These are phyloP conservation scores for Drosophila mauritiana DNA, from an alignment of 1,140 invertebrate species.

Conservation along the genomic window DNA sequence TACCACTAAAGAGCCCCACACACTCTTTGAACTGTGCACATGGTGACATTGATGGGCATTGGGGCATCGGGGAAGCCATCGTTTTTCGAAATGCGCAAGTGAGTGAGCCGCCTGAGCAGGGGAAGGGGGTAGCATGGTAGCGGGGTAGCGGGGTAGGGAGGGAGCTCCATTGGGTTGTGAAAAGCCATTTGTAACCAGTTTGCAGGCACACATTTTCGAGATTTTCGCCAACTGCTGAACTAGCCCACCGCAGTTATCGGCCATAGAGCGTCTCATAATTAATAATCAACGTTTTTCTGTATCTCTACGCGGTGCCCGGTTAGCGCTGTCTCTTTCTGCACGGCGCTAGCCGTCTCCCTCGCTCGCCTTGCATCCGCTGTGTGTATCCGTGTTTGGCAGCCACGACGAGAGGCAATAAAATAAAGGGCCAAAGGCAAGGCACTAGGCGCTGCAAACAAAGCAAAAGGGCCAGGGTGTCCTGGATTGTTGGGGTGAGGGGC, in stretches of 20 bases:
- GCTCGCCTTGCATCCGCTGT: conserved; percentile 4
- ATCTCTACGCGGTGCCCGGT: conserved; percentile 34
- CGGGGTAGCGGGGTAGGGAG: no score
- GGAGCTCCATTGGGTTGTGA: not conserved
- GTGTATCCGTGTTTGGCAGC: conserved; percentile 42
- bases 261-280: conserved; percentile 73
- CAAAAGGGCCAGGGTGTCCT: conserved; percentile 11
- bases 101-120: no score
- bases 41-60: no score
- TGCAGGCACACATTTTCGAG: conserved; percentile 2
- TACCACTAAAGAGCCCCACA: no score
- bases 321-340: conserved; percentile 3
- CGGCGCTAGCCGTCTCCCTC: conserved; percentile 12
- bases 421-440: conserved; percentile 55
- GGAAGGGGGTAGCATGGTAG: no score
- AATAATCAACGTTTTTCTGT: conserved; percentile 76
- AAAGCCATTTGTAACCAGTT: conserved; percentile 3
- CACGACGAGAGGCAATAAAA: conserved; percentile 55
- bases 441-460: conserved; percentile 41
- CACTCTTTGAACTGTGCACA: no score
- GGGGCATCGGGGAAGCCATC: no score
- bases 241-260: conserved; percentile 61
- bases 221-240: conserved; percentile 16
- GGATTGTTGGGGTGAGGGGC: not conserved
- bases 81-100: not conserved